Percentiles rank a stretch among this genome's conserved stretches.
phyloP scores from a whole-genome alignment of 2,888 invertebrate genomes.

The Stenolophus ochropezus region DNA sequence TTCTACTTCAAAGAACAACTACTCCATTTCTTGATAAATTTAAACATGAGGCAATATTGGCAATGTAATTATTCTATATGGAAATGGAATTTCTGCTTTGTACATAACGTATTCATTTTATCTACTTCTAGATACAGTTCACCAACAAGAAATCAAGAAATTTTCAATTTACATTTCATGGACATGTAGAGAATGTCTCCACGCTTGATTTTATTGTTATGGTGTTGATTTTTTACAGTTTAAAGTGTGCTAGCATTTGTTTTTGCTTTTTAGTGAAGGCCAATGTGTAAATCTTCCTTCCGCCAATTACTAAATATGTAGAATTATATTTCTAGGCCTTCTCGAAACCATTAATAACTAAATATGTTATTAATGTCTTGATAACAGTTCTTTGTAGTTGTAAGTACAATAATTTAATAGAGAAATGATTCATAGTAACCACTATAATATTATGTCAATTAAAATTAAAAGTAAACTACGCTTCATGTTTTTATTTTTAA shows the following conservation, averaged over 20 bases:
- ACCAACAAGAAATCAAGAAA: too few relatives aligned
- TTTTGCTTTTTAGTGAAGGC: background rate
- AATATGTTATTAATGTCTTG: background rate
- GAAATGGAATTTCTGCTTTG: too few relatives aligned
- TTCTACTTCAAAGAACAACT: too few relatives aligned
- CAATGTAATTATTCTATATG: too few relatives aligned
- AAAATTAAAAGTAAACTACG: background rate
- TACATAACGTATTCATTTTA: too few relatives aligned
- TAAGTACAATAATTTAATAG: background rate
- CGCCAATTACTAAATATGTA: background rate
- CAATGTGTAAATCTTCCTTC: background rate
- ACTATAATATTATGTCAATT: background rate
- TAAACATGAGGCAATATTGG: too few relatives aligned
- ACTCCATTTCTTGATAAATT: too few relatives aligned
- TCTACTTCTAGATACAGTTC: too few relatives aligned
- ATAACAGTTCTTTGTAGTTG: background rate
- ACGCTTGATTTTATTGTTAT: background rate
- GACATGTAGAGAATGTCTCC: background rate
- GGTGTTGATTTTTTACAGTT: background rate
- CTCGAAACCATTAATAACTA: background rate
- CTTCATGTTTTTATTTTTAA: too few relatives aligned
- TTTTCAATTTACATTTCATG: background rate
- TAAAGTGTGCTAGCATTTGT: too few relatives aligned
- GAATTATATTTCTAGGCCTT: conserved; percentile 18
- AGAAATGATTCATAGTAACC: background rate